A percentile compares a stretch with the other conserved stretches of the same genome.
These are phyloP conservation scores for Ameiurus melas DNA, from an alignment of 2,113 vertebrate species.

Conservation along the genomic window DNA sequence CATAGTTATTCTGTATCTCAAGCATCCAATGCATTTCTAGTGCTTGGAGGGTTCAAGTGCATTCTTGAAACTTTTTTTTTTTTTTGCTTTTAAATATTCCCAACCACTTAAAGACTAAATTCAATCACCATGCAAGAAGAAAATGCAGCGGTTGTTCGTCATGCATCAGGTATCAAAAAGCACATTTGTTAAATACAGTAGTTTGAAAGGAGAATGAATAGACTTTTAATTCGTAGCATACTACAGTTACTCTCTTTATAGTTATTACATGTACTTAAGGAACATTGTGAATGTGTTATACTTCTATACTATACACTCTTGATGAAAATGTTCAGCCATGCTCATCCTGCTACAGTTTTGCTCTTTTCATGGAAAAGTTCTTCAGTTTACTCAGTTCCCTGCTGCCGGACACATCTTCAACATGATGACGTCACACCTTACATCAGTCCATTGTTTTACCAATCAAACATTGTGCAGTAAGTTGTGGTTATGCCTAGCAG, in stretches of 20 bases:
- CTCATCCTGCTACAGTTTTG: too few species aligned
- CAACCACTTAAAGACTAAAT: conserved; percentile 27
- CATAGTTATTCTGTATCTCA: conserved; percentile 52
- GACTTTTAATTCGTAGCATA: not conserved
- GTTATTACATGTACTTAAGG: too few species aligned
- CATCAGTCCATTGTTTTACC: not conserved
- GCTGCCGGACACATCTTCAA: not conserved
- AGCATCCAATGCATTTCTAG: conserved; percentile 47
- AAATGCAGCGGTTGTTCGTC: not conserved
- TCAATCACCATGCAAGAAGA: not conserved
- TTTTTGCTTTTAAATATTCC: conserved; percentile 14
- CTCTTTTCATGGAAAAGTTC: too few species aligned
- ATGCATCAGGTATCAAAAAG: not conserved
- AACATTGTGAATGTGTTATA: too few species aligned
- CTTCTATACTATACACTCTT: too few species aligned
- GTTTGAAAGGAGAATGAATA: not conserved
- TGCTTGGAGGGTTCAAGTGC: conserved; percentile 38
- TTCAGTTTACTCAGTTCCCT: too few species aligned
- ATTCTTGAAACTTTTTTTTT: conserved; percentile 35
- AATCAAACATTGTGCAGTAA: not conserved
- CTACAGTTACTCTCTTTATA: too few species aligned
- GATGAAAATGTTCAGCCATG: too few species aligned
- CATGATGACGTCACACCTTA: not conserved
- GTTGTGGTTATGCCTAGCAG: not conserved
- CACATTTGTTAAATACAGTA: not conserved